A percentile compares a stretch with the other conserved stretches of the same genome.
Evolutionary conservation across 2,113 vertebrate species (phyloP).

Genomic region (Emydura subglobosa): DNA sequence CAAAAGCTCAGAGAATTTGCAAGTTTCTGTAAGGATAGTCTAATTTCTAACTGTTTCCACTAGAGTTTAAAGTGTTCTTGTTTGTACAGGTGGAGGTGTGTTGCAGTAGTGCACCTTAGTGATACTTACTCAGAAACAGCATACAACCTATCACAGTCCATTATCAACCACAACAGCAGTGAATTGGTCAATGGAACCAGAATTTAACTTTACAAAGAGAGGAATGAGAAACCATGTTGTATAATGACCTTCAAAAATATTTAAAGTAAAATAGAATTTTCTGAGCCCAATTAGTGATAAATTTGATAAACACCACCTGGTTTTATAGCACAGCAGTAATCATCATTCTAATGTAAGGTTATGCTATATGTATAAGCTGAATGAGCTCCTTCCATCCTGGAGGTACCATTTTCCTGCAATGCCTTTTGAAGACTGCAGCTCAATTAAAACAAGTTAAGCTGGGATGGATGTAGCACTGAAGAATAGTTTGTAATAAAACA

Average conservation of each 20-base stretch:
- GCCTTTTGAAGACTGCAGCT: not conserved
- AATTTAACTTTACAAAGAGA: not conserved
- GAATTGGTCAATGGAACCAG: not conserved
- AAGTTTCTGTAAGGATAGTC: not conserved
- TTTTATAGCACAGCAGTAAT: not conserved
- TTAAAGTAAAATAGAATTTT: not conserved
- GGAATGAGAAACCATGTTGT: not conserved
- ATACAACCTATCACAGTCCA: not conserved
- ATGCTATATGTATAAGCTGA: not conserved
- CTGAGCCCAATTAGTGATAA: not conserved
- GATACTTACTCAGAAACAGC: not conserved
- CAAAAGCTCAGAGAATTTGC: not conserved
- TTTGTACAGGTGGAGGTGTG: not conserved
- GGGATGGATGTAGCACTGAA: not conserved
- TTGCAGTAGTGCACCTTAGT: not conserved
- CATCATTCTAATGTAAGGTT: not conserved
- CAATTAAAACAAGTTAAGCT: not conserved
- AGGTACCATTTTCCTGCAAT: not conserved
- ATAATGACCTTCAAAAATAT: not conserved
- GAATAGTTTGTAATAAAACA: not conserved
- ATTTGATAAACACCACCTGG: not conserved
- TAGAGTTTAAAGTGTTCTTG: not conserved
- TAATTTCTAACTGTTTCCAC: not conserved
- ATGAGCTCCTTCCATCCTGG: fast-evolving
- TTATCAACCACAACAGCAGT: not conserved